Conservation (phyloP, 2,888 invertebrate genomes). For the Melinaea marsaeus region DNA sequence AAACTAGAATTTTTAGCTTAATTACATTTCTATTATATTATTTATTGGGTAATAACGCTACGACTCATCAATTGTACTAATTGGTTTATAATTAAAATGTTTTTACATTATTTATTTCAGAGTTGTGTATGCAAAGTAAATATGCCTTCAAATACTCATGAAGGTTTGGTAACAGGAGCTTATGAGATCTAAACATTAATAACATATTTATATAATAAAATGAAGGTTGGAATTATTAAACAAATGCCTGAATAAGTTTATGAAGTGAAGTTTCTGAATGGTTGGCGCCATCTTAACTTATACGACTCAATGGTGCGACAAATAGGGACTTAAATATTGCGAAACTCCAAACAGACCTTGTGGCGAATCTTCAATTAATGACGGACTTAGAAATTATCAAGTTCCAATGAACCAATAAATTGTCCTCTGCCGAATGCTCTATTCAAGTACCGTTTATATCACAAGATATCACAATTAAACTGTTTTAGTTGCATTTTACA, state of each 20-base stretch:
- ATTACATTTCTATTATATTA: no score
- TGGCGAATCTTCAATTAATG: constrained; percentile 58
- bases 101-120: no score
- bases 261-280: constrained; percentile 28
- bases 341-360: constrained; percentile 49
- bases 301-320: constrained; percentile 49
- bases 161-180: no score
- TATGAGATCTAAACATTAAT: neutral
- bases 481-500: neutral
- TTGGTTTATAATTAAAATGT: no score
- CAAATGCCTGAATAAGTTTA: constrained; percentile 18
- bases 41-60: no score
- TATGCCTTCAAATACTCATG: no score
- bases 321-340: constrained; percentile 58
- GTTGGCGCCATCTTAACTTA: constrained; percentile 43
- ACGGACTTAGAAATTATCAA: constrained; percentile 57
- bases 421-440: constrained; percentile 37
- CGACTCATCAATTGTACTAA: no score
- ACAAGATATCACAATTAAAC: constrained; percentile 3
- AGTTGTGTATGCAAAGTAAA: no score
- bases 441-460: constrained; percentile 23
- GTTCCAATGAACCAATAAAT: constrained; percentile 57
- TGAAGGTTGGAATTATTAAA: constrained; percentile 16
- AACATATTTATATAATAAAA: no score
- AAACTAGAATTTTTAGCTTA: no score